Percentiles rank a stretch among this genome's conserved stretches.
phyloP scores from a whole-genome alignment of 2,888 invertebrate genomes.

The Macropis europaea region DNA sequence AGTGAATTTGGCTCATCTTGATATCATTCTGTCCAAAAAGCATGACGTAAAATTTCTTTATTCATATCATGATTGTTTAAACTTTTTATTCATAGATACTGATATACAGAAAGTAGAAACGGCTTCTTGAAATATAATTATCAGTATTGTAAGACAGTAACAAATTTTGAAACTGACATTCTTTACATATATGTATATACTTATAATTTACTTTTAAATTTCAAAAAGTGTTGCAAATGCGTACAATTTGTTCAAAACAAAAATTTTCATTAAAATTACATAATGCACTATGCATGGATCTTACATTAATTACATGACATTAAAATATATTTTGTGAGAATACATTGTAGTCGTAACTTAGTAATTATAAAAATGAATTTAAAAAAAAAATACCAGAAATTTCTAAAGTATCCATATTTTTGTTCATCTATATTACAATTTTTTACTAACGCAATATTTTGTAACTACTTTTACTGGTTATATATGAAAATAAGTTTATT shows the following conservation, averaged over 20 bases:
- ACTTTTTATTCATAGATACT: conserved; percentile 1
- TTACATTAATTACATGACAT: neutral
- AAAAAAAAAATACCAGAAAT: too few relatives aligned
- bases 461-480: neutral
- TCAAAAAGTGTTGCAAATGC: neutral
- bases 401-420: too few relatives aligned
- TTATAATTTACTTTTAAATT: neutral
- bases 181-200: neutral
- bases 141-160: conserved; percentile 6
- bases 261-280: neutral
- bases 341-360: too few relatives aligned
- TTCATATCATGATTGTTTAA: neutral
- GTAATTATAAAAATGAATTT: neutral
- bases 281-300: neutral
- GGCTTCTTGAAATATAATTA: neutral
- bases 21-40: conserved; percentile 77
- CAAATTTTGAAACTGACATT: neutral
- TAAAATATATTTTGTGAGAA: conserved; percentile 1
- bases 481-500: neutral
- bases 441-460: neutral
- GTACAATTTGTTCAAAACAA: neutral
- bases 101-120: neutral
- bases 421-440: too few relatives aligned
- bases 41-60: conserved; percentile 4
- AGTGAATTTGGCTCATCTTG: conserved; percentile 96